A percentile compares a stretch with the other conserved stretches of the same genome.
phyloP scores from a whole-genome alignment of 1,140 invertebrate genomes.

The Mamestra configurata region DNA sequence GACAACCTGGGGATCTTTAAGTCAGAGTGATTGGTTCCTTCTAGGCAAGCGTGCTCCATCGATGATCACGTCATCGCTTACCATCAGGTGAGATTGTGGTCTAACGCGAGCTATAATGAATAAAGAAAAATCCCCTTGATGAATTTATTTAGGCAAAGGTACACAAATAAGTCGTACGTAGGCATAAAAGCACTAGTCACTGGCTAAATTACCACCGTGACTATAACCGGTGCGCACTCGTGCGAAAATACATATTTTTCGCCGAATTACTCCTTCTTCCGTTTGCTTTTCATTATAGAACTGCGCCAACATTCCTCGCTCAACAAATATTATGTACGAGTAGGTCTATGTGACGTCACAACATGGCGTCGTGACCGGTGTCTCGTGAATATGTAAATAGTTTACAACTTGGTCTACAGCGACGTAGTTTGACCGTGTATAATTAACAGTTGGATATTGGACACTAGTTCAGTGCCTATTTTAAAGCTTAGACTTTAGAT shows the following conservation, averaged over 20 bases:
- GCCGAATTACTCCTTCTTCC: background rate
- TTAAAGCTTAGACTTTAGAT: background rate
- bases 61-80: too few relatives aligned
- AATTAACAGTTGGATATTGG: background rate
- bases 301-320: conserved; percentile 21
- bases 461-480: background rate
- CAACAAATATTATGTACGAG: background rate
- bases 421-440: background rate
- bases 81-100: too few relatives aligned
- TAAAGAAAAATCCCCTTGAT: too few relatives aligned
- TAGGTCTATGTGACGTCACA: conserved; percentile 28
- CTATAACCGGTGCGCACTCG: background rate
- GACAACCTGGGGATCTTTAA: too few relatives aligned
- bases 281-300: conserved; percentile 21
- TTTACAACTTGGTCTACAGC: background rate
- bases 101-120: too few relatives aligned
- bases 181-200: background rate
- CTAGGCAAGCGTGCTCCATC: too few relatives aligned
- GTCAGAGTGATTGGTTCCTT: too few relatives aligned
- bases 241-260: background rate
- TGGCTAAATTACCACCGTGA: background rate
- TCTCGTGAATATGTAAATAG: conserved; percentile 29
- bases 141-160: too few relatives aligned
- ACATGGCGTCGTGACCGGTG: conserved; percentile 3
- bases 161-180: too few relatives aligned